Evolutionary conservation across 2,888 invertebrate genomes (phyloP).

Genomic region (Oxyscelio sp.): DNA sequence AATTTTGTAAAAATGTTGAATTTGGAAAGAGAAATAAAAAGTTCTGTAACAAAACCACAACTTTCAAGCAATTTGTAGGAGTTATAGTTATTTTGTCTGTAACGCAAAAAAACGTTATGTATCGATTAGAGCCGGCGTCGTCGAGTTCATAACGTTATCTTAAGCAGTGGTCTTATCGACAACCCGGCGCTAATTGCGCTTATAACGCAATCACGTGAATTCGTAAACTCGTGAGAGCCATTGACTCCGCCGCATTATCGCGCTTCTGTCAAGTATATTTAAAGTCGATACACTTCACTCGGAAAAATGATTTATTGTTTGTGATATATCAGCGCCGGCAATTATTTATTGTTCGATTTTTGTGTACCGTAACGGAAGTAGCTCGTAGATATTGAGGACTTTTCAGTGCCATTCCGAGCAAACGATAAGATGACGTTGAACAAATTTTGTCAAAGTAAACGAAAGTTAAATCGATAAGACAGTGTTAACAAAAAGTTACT

Average conservation of each 20-base stretch:
- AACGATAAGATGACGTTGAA: too few relatives aligned
- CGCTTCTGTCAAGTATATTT: constrained; percentile 42
- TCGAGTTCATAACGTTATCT: constrained; percentile 60
- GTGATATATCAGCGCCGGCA: neutral
- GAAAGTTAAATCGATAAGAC: too few relatives aligned
- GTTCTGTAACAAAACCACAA: too few relatives aligned
- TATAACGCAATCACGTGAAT: constrained; percentile 45
- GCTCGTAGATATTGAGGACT: too few relatives aligned
- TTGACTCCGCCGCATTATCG: constrained; percentile 36
- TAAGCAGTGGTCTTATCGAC: constrained; percentile 41
- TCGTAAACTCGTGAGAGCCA: constrained; percentile 13
- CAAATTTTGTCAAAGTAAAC: too few relatives aligned
- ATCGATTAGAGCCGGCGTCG: constrained; percentile 29
- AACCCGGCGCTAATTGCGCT: constrained; percentile 52
- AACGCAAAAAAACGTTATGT: constrained; percentile 8
- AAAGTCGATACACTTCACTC: constrained; percentile 32
- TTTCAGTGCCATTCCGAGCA: too few relatives aligned
- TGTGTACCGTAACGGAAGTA: too few relatives aligned
- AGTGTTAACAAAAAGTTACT: too few relatives aligned
- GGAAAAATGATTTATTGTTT: constrained; percentile 21
- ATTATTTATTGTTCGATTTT: constrained; percentile 40
- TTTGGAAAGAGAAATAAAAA: too few relatives aligned
- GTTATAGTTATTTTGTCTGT: constrained; percentile 54
- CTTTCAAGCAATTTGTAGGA: too few relatives aligned
- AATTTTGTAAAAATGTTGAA: too few relatives aligned